These are phyloP conservation scores for Rynchops niger DNA, from an alignment of 2,113 vertebrate genomes.

Conservation along the genomic window DNA sequence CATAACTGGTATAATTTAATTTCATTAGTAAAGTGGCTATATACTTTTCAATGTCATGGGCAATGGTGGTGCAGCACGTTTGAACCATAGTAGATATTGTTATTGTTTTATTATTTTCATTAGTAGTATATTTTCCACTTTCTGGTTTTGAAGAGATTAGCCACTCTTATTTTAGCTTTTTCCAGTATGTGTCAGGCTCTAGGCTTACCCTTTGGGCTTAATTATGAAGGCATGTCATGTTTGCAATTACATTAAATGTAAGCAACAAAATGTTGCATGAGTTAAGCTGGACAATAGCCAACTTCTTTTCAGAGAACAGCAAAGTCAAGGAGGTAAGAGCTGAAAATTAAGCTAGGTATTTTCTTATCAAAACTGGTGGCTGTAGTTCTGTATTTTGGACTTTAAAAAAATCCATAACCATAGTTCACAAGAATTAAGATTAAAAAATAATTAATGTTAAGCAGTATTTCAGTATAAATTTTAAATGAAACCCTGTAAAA, in stretches of 20 bases:
- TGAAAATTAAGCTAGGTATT: not conserved
- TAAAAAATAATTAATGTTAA: not conserved
- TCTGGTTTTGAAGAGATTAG: slow-evolving; percentile 31
- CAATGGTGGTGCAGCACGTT: not conserved
- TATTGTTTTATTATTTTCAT: slow-evolving; percentile 48
- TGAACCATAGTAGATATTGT: not conserved
- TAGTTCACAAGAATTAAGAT: not conserved
- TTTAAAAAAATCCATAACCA: not conserved
- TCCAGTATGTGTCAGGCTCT: not conserved
- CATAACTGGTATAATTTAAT: slow-evolving; percentile 24
- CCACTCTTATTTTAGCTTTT: slow-evolving; percentile 13
- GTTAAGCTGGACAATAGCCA: slow-evolving; percentile 70
- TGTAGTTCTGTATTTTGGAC: not conserved
- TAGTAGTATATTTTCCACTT: slow-evolving; percentile 17
- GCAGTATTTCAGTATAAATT: not conserved
- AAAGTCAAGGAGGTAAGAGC: slow-evolving; percentile 35
- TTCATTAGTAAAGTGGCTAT: slow-evolving; percentile 11
- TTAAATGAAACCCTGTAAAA: not conserved
- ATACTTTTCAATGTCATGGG: slow-evolving; percentile 7
- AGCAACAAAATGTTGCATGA: slow-evolving; percentile 62
- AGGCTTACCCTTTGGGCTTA: slow-evolving; percentile 18
- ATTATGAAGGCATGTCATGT: slow-evolving; percentile 64
- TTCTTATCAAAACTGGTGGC: not conserved
- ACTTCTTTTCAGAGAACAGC: slow-evolving; percentile 26
- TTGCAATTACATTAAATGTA: slow-evolving; percentile 68